Percentiles rank a stretch among this genome's conserved stretches.
phyloP scores from a whole-genome alignment of 1,140 invertebrate species.

The Eupristina koningsbergeri region DNA sequence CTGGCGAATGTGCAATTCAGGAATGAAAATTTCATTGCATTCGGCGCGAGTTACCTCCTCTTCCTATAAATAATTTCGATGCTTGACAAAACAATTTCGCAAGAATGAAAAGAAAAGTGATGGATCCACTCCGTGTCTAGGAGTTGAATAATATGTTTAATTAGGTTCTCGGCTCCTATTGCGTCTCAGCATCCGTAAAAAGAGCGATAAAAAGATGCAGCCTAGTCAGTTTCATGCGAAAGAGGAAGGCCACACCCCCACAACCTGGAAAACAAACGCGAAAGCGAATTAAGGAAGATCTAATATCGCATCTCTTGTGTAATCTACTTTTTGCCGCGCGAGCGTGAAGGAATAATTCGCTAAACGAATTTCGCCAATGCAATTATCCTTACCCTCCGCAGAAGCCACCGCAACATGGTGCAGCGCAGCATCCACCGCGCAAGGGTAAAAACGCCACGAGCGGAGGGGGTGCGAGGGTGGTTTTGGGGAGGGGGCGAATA shows the following conservation, averaged over 20 bases:
- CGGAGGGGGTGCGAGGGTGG: not conserved
- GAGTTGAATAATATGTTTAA: too few species aligned
- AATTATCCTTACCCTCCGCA: constrained; percentile 56
- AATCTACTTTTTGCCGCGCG: constrained; percentile 37
- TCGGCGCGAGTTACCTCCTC: too few species aligned
- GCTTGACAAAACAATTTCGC: too few species aligned
- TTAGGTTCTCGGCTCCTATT: too few species aligned
- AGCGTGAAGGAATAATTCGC: constrained; percentile 48
- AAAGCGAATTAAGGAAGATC: constrained; percentile 47
- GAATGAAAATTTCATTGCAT: not conserved
- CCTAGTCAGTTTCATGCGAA: too few species aligned
- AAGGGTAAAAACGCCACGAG: constrained; percentile 32
- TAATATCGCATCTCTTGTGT: constrained; percentile 47
- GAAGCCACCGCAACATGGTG: constrained; percentile 24
- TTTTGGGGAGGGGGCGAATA: constrained; percentile 36
- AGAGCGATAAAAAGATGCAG: too few species aligned
- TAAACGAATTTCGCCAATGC: constrained; percentile 61
- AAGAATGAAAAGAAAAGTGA: too few species aligned
- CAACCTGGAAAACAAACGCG: constrained; percentile 34
- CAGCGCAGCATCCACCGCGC: too few species aligned
- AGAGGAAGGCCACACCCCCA: not conserved
- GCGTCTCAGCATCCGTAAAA: too few species aligned
- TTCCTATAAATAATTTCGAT: too few species aligned
- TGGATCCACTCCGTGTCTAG: too few species aligned
- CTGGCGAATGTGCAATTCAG: not conserved